Conservation (phyloP, 2,113 vertebrate genomes). For the human (Homo sapiens) region DNA sequence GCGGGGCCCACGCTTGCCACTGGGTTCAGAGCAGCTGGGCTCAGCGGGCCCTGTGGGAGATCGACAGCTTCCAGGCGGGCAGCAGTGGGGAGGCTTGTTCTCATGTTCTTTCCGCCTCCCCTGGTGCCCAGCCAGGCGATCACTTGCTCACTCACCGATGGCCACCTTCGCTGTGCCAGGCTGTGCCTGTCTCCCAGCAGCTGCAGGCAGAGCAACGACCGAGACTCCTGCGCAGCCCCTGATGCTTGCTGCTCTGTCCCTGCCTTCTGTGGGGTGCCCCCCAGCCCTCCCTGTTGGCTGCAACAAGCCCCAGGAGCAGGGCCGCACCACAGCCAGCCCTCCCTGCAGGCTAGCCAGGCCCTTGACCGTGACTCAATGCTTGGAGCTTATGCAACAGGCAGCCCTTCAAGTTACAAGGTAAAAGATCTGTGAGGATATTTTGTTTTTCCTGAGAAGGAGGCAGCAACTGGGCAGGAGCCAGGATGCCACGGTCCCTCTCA, state of each 20-base stretch:
- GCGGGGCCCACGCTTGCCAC: neutral
- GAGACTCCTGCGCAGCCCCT: neutral
- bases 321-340: neutral
- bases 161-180: neutral
- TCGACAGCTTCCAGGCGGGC: slow-evolving; percentile 53
- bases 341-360: neutral
- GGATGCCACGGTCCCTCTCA: neutral
- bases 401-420: neutral
- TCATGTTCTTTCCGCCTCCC: neutral
- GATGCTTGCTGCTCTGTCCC: neutral
- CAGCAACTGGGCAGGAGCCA: neutral
- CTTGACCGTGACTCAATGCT: neutral
- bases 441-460: neutral
- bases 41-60: slow-evolving; percentile 8
- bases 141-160: neutral
- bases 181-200: slow-evolving; percentile 42
- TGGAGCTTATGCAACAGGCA: neutral
- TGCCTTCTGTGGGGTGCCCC: neutral
- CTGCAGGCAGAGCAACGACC: neutral
- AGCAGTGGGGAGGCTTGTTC: slow-evolving; percentile 62
- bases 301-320: neutral
- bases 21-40: slow-evolving; percentile 61
- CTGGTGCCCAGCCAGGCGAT: slow-evolving; percentile 29
- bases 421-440: neutral
- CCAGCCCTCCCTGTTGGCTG: neutral